These are phyloP conservation scores for Sturnira hondurensis DNA, from an alignment of 2,113 vertebrate genomes.

Conservation along the genomic window DNA sequence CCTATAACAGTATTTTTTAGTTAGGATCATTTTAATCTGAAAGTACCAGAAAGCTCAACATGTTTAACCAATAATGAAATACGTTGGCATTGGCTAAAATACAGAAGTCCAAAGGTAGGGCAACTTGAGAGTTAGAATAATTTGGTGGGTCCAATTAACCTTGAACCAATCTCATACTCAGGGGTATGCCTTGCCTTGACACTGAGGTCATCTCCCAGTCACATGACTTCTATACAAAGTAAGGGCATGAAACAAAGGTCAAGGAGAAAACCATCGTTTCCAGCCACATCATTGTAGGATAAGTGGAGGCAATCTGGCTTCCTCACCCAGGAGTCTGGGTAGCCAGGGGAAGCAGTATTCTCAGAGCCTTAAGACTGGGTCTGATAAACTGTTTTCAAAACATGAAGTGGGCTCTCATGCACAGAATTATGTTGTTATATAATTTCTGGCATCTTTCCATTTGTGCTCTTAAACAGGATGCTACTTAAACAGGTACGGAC, in stretches of 20 bases:
- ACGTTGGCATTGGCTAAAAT: neutral
- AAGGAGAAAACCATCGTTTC: neutral
- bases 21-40: neutral
- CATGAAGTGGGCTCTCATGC: no score
- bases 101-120: neutral
- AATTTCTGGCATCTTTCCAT: no score
- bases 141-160: neutral
- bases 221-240: neutral
- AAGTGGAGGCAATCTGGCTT: no score
- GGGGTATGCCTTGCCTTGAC: neutral
- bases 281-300: neutral
- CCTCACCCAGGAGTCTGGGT: no score
- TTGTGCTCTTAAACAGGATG: no score
- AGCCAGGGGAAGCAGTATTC: no score
- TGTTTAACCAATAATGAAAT: neutral
- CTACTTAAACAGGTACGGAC: no score
- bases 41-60: neutral
- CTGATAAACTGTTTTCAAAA: no score
- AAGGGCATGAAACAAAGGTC: neutral
- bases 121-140: neutral
- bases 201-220: neutral
- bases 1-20: neutral
- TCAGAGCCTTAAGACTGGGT: no score
- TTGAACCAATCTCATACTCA: neutral
- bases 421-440: no score